These are phyloP conservation scores for Apodemia hepburni DNA, from an alignment of 2,888 invertebrate genomes.

Conservation along the genomic window DNA sequence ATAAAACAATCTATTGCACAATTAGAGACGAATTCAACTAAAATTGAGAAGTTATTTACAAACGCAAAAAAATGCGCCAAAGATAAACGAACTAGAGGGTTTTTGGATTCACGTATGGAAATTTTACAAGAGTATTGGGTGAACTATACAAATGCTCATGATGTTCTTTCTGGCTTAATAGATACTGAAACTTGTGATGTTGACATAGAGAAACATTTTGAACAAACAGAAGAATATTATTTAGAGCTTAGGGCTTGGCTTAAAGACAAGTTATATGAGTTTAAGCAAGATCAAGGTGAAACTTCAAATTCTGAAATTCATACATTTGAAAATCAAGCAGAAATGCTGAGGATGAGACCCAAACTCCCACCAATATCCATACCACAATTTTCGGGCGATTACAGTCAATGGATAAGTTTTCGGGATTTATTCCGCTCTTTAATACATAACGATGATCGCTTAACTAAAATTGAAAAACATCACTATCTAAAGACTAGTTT, in stretches of 20 bases:
- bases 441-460: constrained; percentile 17
- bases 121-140: constrained; percentile 16
- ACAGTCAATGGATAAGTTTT: constrained; percentile 21
- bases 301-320: no score
- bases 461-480: constrained; percentile 18
- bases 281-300: no score
- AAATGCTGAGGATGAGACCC: no score
- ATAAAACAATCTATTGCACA: constrained; percentile 2
- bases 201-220: constrained; percentile 4
- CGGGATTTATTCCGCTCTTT: constrained; percentile 19
- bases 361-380: constrained; percentile 7
- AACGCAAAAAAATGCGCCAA: constrained; percentile 2
- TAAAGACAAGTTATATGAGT: no score
- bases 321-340: no score
- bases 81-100: neutral
- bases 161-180: neutral
- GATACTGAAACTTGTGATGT: neutral
- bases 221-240: constrained; percentile 5
- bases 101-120: neutral
- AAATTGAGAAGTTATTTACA: neutral
- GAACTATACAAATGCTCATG: constrained; percentile 2
- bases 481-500: constrained; percentile 18
- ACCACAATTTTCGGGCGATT: constrained; percentile 19
- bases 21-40: neutral
- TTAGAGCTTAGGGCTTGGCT: constrained; percentile 5